Evolutionary conservation across 2,113 vertebrate genomes (phyloP), one percentile per base, ranked within the genome.

Genomic region (Proteles cristata): DNA sequence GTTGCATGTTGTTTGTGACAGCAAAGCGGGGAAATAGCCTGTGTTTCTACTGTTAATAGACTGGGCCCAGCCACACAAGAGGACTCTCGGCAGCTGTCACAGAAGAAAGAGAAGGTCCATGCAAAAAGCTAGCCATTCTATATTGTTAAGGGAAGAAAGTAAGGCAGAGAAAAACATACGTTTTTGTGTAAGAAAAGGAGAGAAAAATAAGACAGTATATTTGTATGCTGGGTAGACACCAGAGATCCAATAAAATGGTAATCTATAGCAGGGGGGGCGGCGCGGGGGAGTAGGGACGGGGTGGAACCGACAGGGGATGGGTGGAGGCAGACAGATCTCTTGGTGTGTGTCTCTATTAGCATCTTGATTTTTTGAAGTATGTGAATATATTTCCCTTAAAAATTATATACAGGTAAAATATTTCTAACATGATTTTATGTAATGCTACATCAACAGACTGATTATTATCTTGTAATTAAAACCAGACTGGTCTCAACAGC

Each of bases 281-380:
- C 6, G 0, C 16, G 3, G 35, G 5, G 28, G 9, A 23, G 25
- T 6, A 35, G 3, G 35, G 48, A 26, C 33, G 8, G 10, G 5
- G 8, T 12, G 28, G 26, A 6, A 31, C 0, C 21, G 10, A 12
- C 16, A 9, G 3, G 2, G 48, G 50, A 17, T n/a, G 55, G 8
- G 26, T 3, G 4, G 8, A 58, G n/a, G n/a, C 35, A 87, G 3
- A 61, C 82, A 63, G 39, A 90, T 63, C 90, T 63, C 50, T 90
- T 50, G 28, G 61, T 23, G 69, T 76, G 11, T 71, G 71, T 90
- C 26, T 96, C 15, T 43, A 31, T 14, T 14, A 66, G 35, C 11
- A 26, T 58, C 88, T 63, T 80, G 39, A 50, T 33, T 50, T 88
- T 96, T 92, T 88, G 5, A 97, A 77, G 21, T 25, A 50, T 71